These are phyloP conservation scores for Girardinus metallicus DNA, from an alignment of 2,797 vertebrate genomes.

Conservation along the genomic window DNA sequence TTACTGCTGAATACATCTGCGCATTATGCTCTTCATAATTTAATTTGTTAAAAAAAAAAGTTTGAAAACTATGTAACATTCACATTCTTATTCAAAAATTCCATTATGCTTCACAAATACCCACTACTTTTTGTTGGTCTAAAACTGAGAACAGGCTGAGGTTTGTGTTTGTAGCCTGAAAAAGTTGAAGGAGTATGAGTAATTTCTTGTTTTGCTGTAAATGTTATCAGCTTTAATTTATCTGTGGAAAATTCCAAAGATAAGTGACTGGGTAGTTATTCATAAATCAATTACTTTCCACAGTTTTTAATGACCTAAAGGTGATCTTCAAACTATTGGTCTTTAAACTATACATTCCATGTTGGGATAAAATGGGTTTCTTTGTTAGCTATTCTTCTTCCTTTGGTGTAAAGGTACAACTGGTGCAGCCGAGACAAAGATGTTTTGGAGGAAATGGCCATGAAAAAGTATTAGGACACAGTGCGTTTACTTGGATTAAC, in stretches of 20 bases:
- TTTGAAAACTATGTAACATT: background rate
- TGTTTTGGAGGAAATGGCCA: constrained; percentile 7
- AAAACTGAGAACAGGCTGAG: background rate
- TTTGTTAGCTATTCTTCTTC: constrained; percentile 13
- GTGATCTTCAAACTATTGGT: background rate
- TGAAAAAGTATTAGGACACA: background rate
- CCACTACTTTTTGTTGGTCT: background rate
- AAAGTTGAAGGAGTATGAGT: background rate
- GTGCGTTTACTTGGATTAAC: constrained; percentile 7
- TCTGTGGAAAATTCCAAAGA: background rate
- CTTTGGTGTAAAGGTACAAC: constrained; percentile 15
- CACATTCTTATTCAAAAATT: too few species aligned
- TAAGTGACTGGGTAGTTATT: background rate
- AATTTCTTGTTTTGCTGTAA: background rate
- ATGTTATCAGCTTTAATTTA: background rate
- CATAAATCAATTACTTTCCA: background rate
- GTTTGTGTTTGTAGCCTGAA: background rate
- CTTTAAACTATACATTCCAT: background rate
- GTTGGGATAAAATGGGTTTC: background rate
- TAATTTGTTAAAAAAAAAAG: background rate
- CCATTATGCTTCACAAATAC: background rate
- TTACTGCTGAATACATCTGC: background rate
- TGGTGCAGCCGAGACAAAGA: constrained; percentile 19
- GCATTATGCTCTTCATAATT: background rate
- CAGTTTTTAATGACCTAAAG: background rate